Evolutionary conservation across 2,888 invertebrate species (phyloP).

Genomic region (Meteorus colon): DNA sequence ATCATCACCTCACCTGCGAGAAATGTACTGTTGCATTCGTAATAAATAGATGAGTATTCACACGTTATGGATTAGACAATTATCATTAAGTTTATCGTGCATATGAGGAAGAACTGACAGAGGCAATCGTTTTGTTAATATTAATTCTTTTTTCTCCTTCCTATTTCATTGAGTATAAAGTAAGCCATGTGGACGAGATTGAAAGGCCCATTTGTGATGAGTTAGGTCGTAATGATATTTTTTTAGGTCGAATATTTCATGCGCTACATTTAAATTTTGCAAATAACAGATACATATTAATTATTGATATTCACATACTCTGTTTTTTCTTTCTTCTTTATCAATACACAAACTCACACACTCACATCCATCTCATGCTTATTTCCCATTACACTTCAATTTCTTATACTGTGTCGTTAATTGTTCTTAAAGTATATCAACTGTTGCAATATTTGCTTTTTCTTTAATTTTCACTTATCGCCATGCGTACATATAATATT

Average conservation of each 20-base stretch:
- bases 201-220: slow-evolving; percentile 57
- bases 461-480: slow-evolving; percentile 38
- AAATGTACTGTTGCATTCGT: slow-evolving; percentile 14
- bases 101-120: slow-evolving; percentile 30
- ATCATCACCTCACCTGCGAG: background rate
- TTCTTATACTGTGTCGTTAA: slow-evolving; percentile 18
- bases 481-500: slow-evolving; percentile 42
- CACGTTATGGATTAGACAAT: slow-evolving; percentile 10
- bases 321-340: background rate
- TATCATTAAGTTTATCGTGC: slow-evolving; percentile 15
- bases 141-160: background rate
- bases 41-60: slow-evolving; percentile 9
- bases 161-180: background rate
- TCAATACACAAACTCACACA: slow-evolving; percentile 13
- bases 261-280: slow-evolving; percentile 15
- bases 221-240: slow-evolving; percentile 41
- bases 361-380: slow-evolving; percentile 21
- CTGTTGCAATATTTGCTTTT: slow-evolving; percentile 46
- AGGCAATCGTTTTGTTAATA: background rate
- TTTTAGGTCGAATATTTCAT: slow-evolving; percentile 35
- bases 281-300: slow-evolving; percentile 21
- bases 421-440: background rate
- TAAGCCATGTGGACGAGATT: slow-evolving; percentile 44
- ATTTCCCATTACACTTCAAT: slow-evolving; percentile 15
- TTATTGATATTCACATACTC: slow-evolving; percentile 34